Evolutionary conservation across 2,888 invertebrate genomes (phyloP), one percentile per base, ranked within the genome.

Genomic region (Xestia rhomboidea): DNA sequence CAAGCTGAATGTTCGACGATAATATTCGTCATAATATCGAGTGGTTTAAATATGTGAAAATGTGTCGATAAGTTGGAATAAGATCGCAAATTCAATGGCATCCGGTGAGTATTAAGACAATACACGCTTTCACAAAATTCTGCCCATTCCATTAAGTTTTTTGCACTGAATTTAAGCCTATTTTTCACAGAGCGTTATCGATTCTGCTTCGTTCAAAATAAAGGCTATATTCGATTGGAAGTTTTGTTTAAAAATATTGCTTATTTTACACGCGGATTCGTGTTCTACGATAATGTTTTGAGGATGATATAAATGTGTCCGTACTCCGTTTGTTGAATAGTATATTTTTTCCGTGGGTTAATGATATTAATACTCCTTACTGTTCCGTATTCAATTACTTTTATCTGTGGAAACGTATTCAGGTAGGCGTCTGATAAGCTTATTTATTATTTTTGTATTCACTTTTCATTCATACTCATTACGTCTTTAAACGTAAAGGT

Each of bases 51-150:
- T 73, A 87, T 84, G 85, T 86, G 87, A 89, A 86, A 88, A 81
- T 76, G 86, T 85, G 83, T 66, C 46, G 88, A 93, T 90, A 86
- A 94, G 69, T 70, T 92, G 93, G 89, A 90, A 83, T 83, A 78
- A 84, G 81, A 88, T 84, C 76, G 82, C 73, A 77, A 87, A 81
- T 80, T 87, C 92, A 90, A 95, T 95, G 95, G 94, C 91, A 90
- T 85, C 90, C 79, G 93, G 94, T 94, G 64, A 90, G 93, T 90
- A 60, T 30, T 38, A 62, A n/a, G 27, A 85, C 46, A 49, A 72
- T 64, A 49, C 27, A 21, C 34, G 51, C 24, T 69, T 75, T 76
- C 34, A 73, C 64, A 78, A 71, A 73, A 76, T 51, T 68, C 18
- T 60, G n/a, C 51, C 54, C 57, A 67, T 54, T 76, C 71, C 46